Base-by-base conservation (phyloP, 2,888 invertebrate genomes). In the Pimpla rufipes region DNA sequence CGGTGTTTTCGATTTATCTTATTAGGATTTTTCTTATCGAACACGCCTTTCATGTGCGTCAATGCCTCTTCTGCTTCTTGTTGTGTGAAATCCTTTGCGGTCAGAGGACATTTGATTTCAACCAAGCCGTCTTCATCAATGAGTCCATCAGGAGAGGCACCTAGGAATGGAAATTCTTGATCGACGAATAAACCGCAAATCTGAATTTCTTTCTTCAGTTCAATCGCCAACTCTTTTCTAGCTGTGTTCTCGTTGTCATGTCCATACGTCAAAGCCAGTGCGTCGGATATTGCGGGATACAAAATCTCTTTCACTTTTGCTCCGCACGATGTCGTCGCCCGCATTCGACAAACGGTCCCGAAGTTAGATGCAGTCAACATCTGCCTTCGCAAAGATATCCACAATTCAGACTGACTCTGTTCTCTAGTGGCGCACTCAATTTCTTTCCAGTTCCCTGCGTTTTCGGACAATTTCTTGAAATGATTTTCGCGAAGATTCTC, bases 311-410 rank as follows among this genome's bases (percentile, higher is more conserved):
- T 70, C 0, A 86, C 86, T 0, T 78, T 40, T 0, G 40, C 35
- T 13, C 21, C 13, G 13, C 82, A 86, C 1, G 81, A 80, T 8
- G 85, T 85, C 3, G 67, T 64, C 23, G 8, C n/a, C 77, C 64
- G 66, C 67, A 42, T 75, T 0, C 74, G 66, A 55, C 80, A 84
- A 21, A 85, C 55, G 16, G 35, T 16, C 18, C 83, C 83, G 77
- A 87, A 88, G 75, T 86, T 78, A 0, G 86, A 87, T 35, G 86
- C 79, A 5, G 87, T 87, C 23, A 88, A 40, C 47, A 87, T 57
- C 10, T 79, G 42, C 62, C 55, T 73, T 57, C 84, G 77, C 47
- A 79, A 73, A 18, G 75, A 11, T 13, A 57, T 50, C 87, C 86
- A 88, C 18, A 59, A 68, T 4, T 76, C 57, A 13, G 35, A 70